Base-by-base conservation (phyloP, 1,140 invertebrate genomes). In the Bombus soroeensis region DNA sequence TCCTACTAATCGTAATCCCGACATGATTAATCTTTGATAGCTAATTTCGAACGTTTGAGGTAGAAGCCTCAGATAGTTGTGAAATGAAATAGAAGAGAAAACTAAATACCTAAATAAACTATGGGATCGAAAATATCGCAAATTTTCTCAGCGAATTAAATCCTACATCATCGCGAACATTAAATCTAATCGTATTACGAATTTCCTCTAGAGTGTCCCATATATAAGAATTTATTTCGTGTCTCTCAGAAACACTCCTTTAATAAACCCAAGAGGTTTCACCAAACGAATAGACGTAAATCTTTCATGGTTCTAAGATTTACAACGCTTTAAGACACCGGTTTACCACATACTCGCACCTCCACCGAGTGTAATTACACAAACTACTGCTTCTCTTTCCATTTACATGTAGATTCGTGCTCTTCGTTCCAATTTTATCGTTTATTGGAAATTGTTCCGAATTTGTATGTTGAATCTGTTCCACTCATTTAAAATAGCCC, bases 1-100 rank as follows among this genome's bases (percentile, higher is more conserved):
- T 34, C 28, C 73, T 66, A 25, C 39, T 83, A 77, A 83, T 83
- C 73, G 43, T 68, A 83, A 75, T 83, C 37, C n/a, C 59, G 41
- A 15, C 22, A 15, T 10, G 41, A 41, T 32, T 82, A 59, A 82
- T 82, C 71, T 25, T 3, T 28, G 10, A 34, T 72, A 25, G 28
- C 62, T 68, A 77, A 83, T 83, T 77, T 39, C 62, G 32, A 83
- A 53, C 18, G n/a, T 82, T 9, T 25, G 10, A 28, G n/a, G 28
- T 13, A 62, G 59, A n/a, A 12, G 28, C 13, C 28, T 13, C 10
- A n/a, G 9, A 13, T 13, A 62, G 12, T n/a, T 62, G 59, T n/a
- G 6, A 53, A 53, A 53, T 53, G 47, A 53, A 53, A 53, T 53
- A 22, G 18, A 53, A 53, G 1, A 53, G 18, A 22, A 22, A 53